Evolutionary conservation across 2,888 invertebrate genomes (phyloP), one percentile per base, ranked within the genome.

Genomic region (Megastigmus dorsalis): DNA sequence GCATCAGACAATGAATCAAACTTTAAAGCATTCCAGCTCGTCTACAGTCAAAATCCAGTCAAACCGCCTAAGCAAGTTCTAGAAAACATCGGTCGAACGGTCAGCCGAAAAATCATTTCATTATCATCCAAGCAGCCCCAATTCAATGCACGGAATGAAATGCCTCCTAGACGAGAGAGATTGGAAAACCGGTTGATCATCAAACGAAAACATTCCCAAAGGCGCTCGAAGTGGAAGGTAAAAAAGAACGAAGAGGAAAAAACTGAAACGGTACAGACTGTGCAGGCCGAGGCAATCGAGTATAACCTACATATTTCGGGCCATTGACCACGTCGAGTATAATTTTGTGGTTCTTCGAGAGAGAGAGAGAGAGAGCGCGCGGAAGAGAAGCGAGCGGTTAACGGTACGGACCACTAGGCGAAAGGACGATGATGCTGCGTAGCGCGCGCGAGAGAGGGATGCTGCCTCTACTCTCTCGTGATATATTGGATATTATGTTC

Each of bases 251-350:
- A 5, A 6, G 10, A 26, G 38, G 15, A 26, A 28, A 45, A 15
- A 52, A n/a, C n/a, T n/a, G n/a, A n/a, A 71, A 65, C 63, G 71
- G 71, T 65, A 71, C 71, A 15, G 4, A 45, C 38, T 65, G 2
- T 62, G 13, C 23, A 50, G 13, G n/a, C 10, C 55, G 18, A 38
- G 18, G 20, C 4, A 50, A 55, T 66, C 18, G 57, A 62, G 30
- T 33, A n/a, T 72, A 66, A 72, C 72, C 72, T 59, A 72, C 41
- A 72, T 66, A 72, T 52, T 59, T 59, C 41, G 43, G 72, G 66
- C 59, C 72, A 52, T 59, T 66, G 72, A 66, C 72, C 72, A 72
- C 10, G 3, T n/a, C n/a, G n/a, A n/a, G n/a, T n/a, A n/a, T n/a
- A 10, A 26, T 9, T 54, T 50, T 62, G 23, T 50, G 41, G 9